These are phyloP conservation scores for Regulus satrapa DNA, from an alignment of 2,113 vertebrate genomes.

Conservation along the genomic window DNA sequence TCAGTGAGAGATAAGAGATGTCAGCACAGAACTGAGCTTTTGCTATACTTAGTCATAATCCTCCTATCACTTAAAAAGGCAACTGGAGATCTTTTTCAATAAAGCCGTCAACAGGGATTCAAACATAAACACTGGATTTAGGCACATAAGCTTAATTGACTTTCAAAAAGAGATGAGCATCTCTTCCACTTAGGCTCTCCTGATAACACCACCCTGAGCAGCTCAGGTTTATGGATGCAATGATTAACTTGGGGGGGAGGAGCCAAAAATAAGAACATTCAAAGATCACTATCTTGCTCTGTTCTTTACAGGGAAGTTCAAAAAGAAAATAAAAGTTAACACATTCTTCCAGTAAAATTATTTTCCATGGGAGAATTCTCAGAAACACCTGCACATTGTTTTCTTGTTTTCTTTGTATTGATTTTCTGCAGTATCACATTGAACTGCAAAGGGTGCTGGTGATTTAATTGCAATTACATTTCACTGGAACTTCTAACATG, in stretches of 20 bases:
- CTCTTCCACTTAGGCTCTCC: background rate
- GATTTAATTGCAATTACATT: background rate
- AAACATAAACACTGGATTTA: background rate
- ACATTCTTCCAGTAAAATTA: background rate
- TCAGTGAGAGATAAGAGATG: background rate
- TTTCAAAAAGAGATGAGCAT: constrained; percentile 12
- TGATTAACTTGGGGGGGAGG: background rate
- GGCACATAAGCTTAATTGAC: constrained; percentile 13
- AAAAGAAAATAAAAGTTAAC: no score
- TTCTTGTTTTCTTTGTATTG: background rate
- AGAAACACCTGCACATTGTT: background rate
- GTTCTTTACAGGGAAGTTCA: background rate
- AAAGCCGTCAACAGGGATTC: background rate
- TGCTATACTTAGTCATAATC: background rate
- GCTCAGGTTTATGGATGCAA: background rate
- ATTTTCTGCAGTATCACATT: background rate
- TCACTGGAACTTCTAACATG: background rate
- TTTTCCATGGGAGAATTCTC: background rate
- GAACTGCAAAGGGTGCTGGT: background rate
- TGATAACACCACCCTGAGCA: background rate
- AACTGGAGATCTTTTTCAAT: constrained; percentile 22
- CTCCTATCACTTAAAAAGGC: constrained; percentile 17
- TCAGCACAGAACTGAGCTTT: background rate
- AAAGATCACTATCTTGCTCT: background rate
- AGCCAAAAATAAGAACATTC: background rate